A percentile compares a stretch with the other conserved stretches of the same genome.
These are phyloP conservation scores for Caracal caracal DNA, from an alignment of 2,113 vertebrate genomes.

Conservation along the genomic window DNA sequence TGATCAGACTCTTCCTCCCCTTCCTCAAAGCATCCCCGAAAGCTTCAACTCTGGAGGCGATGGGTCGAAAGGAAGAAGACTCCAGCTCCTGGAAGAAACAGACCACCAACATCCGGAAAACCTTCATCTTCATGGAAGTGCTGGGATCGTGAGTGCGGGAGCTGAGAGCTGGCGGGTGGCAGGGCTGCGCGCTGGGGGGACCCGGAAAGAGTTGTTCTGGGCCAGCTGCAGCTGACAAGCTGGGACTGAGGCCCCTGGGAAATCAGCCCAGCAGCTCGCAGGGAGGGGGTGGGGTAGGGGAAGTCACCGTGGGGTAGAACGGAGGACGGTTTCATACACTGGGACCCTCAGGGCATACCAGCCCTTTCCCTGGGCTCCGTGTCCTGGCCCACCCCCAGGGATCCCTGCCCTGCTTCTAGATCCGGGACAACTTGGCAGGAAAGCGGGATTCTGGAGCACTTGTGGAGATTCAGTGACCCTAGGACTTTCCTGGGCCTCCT, in stretches of 20 bases:
- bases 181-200: neutral
- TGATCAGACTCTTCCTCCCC: neutral
- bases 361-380: neutral
- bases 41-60: constrained; percentile 87
- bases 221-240: neutral
- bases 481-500: neutral
- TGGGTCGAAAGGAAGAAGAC: constrained; percentile 91
- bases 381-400: fast-evolving
- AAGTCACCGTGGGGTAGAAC: neutral
- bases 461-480: neutral
- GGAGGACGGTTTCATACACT: too few species aligned
- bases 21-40: constrained; percentile 74
- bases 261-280: neutral
- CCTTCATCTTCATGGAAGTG: constrained; percentile 94
- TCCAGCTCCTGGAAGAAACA: constrained; percentile 94
- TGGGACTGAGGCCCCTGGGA: neutral
- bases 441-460: neutral
- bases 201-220: neutral
- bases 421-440: neutral
- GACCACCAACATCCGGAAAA: constrained; percentile 93
- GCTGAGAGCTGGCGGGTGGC: neutral
- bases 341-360: neutral
- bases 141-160: constrained; percentile 93
- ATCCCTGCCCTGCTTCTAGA: neutral
- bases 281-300: neutral